Base-by-base conservation (phyloP, 2,888 invertebrate species). In the Melanotus villosus region DNA sequence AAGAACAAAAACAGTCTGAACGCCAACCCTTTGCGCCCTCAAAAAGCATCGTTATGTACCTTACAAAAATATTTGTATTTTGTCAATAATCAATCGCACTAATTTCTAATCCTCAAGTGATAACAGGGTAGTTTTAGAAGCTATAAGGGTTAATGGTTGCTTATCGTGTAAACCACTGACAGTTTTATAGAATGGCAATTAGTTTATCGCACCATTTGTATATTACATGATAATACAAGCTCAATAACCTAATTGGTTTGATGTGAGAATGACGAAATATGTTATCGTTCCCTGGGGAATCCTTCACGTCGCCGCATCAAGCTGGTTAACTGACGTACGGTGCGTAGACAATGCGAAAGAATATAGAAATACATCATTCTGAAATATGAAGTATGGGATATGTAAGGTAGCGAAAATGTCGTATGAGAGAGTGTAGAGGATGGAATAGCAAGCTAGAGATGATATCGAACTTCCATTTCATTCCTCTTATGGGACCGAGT, bases 401-500 rank as follows among this genome's bases (percentile, higher is more conserved):
- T 52, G 70, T 62, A 45, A 73, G 72, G 72, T 72, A 67, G 72
- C 64, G 59, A 60, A 65, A 71, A 73, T 73, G 75, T 71, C 73
- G 74, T 71, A 71, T 65, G 72, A 56, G 68, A 69, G 70, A 71
- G 70, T 41, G 71, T 70, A 72, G 75, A 72, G 74, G 77, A 78
- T 71, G 76, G 75, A 78, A 80, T 74, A 75, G 70, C 73, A 65
- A 34, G 65, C 73, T 76, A 73, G 78, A 77, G 80, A 81, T 80
- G 79, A 81, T 81, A 81, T 81, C 80, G 80, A 80, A 80, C 79
- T 79, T 80, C 79, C 79, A 80, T 80, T 81, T 79, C 80, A 79
- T 80, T 80, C 78, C 78, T 80, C 78, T 80, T 80, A 78, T 78
- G 79, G 80, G 79, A 79, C 77, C 73, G 76, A 72, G 74, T 71